A percentile compares a stretch with the other conserved stretches of the same genome.
Evolutionary conservation across 2,113 vertebrate genomes (phyloP).

Genomic region (Gallinago paraguaiae): DNA sequence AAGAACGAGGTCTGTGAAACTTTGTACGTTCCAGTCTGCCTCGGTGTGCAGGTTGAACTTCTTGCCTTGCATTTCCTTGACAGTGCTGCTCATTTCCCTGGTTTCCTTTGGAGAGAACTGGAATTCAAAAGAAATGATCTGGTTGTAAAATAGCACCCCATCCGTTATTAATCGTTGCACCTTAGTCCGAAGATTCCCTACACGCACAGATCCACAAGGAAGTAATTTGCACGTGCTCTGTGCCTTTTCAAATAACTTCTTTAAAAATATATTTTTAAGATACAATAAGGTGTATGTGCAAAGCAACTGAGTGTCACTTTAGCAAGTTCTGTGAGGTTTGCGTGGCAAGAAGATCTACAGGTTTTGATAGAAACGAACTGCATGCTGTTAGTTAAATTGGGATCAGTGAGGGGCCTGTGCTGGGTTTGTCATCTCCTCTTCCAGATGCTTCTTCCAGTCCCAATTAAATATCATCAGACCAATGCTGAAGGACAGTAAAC

Average conservation of each 20-base stretch:
- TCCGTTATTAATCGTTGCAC: not conserved
- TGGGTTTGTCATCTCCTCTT: not conserved
- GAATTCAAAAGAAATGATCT: not conserved
- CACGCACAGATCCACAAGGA: not conserved
- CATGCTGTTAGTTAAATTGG: not conserved
- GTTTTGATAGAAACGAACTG: not conserved
- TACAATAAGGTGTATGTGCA: not conserved
- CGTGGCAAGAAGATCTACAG: not conserved
- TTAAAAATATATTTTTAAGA: not conserved
- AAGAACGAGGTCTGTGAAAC: constrained; percentile 18
- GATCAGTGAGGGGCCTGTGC: not conserved
- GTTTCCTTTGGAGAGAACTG: constrained; percentile 20
- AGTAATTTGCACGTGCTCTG: not conserved
- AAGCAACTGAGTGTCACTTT: not conserved
- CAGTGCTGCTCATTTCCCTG: not conserved
- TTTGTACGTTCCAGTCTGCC: not conserved
- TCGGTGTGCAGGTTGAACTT: not conserved
- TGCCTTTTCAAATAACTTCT: not conserved
- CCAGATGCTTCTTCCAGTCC: not conserved
- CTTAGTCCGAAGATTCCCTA: not conserved
- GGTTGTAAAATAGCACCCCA: not conserved
- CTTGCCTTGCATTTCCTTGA: not conserved
- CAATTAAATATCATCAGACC: not conserved
- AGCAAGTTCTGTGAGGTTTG: not conserved
- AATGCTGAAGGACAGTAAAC: not conserved